Base-by-base conservation (phyloP, 1,140 invertebrate genomes). In the Drosophila fuyamai region DNA sequence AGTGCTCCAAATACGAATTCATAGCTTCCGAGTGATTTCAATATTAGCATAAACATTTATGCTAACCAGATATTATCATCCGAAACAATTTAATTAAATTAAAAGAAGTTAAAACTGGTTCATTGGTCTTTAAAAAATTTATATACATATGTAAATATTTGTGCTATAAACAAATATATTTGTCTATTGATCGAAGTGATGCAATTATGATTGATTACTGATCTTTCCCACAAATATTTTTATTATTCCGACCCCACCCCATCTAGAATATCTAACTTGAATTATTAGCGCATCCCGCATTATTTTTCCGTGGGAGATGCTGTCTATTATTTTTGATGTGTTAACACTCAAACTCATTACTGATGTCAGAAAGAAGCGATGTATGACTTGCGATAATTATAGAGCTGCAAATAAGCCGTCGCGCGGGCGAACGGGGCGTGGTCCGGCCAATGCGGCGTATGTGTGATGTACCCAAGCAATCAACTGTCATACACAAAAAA, bases 351-450 rank as follows among this genome's bases (percentile, higher is more conserved):
- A 62, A 62, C 54, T 62, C 60, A 62, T 62, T 59, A 48, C 44
- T 14, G 35, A 27, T 63, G 62, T 63, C 44, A 48, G 29, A 3
- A 58, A 18, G 36, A 38, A 35, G 47, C 16, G 46, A 44, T 12
- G 48, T 48, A 54, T 66, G 73, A 58, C 54, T 53, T 76, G 62
- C 72, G 54, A 47, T 76, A 76, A 76, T 67, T 59, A 76, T 66
- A 40, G 54, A 75, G 60, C 47, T 76, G 70, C 50, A 61, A 76
- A 76, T 58, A 16, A 47, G 71, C 35, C 23, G 40, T 27, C 66
- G 50, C 63, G 23, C 63, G 48, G 50, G 48, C n/a, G 58, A 5
- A 18, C 32, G 16, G 50, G n/a, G 35, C 12, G 29, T 61, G 44
- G 41, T 36, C 29, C 10, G 46, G 51, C 51, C 72, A 44, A 65